These are phyloP conservation scores for Syngnathus scovelli DNA, from an alignment of 2,113 vertebrate species.

Conservation along the genomic window DNA sequence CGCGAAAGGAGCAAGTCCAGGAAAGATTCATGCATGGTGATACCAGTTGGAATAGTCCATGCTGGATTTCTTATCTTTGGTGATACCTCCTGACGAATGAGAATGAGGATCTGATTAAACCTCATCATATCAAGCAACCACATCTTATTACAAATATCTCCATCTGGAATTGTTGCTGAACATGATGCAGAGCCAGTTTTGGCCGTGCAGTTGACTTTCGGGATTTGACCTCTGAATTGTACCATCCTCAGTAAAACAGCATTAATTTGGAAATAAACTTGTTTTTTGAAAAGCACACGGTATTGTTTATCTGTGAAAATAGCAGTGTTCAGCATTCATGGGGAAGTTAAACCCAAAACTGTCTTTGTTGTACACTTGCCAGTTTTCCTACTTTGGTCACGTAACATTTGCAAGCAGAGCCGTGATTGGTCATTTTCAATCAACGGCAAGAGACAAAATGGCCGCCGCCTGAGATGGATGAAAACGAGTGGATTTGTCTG, in stretches of 20 bases:
- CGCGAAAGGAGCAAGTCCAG: slow-evolving; percentile 6
- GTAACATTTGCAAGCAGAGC: neutral
- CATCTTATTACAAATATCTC: slow-evolving; percentile 36
- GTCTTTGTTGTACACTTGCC: no score
- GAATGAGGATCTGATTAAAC: slow-evolving; percentile 46
- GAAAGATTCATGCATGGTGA: slow-evolving; percentile 3
- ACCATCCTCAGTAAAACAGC: neutral
- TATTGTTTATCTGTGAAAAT: no score
- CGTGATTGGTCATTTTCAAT: no score
- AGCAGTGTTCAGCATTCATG: no score
- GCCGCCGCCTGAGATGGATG: no score
- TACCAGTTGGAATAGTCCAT: slow-evolving; percentile 17
- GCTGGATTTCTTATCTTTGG: slow-evolving; percentile 16
- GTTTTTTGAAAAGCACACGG: no score
- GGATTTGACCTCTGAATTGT: slow-evolving; percentile 21
- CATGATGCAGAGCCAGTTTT: slow-evolving; percentile 13
- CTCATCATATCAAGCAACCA: slow-evolving; percentile 24
- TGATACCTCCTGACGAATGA: slow-evolving; percentile 38
- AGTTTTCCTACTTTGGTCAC: no score
- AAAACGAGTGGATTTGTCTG: no score
- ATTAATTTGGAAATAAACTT: neutral
- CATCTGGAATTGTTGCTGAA: slow-evolving; percentile 10
- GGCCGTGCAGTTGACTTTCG: slow-evolving; percentile 17
- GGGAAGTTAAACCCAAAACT: no score
- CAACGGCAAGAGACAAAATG: no score